phyloP scores from a whole-genome alignment of 2,113 vertebrate genomes.

The Psettodes erumei region DNA sequence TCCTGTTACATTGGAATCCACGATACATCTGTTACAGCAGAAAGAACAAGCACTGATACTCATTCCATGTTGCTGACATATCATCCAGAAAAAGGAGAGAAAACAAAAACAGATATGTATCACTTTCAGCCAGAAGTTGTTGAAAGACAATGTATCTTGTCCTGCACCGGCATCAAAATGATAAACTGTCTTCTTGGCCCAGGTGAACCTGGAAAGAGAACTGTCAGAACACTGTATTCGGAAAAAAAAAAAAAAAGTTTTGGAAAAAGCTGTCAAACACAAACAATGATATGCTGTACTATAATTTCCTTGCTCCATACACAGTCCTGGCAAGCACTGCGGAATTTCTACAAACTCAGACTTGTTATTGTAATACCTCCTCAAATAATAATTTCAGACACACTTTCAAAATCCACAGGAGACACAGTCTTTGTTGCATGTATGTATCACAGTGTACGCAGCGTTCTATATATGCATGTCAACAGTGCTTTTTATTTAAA shows the following conservation, averaged over 20 bases:
- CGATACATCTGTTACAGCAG: slow-evolving; percentile 35
- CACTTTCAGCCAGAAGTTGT: slow-evolving; percentile 46
- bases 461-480: background rate
- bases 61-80: slow-evolving; percentile 38
- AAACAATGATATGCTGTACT: slow-evolving; percentile 79
- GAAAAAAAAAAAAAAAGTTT: slow-evolving; percentile 67
- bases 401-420: slow-evolving; percentile 64
- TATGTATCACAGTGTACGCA: slow-evolving; percentile 36
- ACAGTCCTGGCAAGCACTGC: slow-evolving; percentile 69
- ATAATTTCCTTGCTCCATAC: slow-evolving; percentile 70
- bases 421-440: slow-evolving; percentile 59
- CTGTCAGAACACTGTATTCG: slow-evolving; percentile 49
- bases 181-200: slow-evolving; percentile 63
- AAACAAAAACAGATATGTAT: slow-evolving; percentile 63
- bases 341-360: slow-evolving; percentile 84
- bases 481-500: background rate
- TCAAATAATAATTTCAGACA: slow-evolving; percentile 78
- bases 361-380: slow-evolving; percentile 80
- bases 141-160: slow-evolving; percentile 57
- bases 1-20: slow-evolving; percentile 29
- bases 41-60: slow-evolving; percentile 30
- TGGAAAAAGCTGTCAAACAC: slow-evolving; percentile 69
- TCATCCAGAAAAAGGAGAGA: slow-evolving; percentile 30
- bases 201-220: slow-evolving; percentile 50
- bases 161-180: slow-evolving; percentile 33